Conservation (phyloP, 2,888 invertebrate genomes). For the Flabesymbios commensalis region DNA sequence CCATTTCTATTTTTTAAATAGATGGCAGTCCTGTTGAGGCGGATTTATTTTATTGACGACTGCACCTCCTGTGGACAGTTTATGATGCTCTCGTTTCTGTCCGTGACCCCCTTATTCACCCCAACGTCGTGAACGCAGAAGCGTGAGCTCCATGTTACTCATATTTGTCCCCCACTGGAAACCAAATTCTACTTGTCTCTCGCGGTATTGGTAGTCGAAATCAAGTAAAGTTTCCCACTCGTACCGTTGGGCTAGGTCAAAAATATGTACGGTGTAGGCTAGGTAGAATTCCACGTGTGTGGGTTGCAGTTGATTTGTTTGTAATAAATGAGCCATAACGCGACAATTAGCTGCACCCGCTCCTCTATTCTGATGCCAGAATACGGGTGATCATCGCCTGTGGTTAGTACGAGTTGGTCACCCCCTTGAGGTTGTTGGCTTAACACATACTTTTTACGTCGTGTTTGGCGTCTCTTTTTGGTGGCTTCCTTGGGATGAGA, state of each 20-base stretch:
- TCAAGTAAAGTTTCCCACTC: neutral
- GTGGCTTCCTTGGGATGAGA: neutral
- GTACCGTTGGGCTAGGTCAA: too few relatives aligned
- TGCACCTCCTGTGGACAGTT: too few relatives aligned
- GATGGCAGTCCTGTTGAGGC: too few relatives aligned
- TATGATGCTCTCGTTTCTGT: too few relatives aligned
- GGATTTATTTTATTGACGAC: too few relatives aligned
- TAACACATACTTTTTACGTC: too few relatives aligned
- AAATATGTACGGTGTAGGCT: neutral
- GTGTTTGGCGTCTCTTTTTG: neutral
- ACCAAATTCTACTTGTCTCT: neutral
- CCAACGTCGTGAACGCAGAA: too few relatives aligned
- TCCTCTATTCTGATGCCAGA: neutral
- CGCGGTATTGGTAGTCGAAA: constrained; percentile 1
- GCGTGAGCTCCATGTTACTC: too few relatives aligned
- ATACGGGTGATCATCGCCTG: neutral
- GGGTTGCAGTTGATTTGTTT: neutral
- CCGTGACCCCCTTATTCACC: too few relatives aligned
- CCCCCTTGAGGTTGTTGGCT: neutral
- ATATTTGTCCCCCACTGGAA: neutral
- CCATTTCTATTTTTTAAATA: too few relatives aligned
- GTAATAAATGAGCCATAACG: neutral
- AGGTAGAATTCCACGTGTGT: neutral
- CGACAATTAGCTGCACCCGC: neutral
- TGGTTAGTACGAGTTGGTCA: neutral